A percentile compares a stretch with the other conserved stretches of the same genome.
Evolutionary conservation across 2,113 vertebrate species (phyloP).

Genomic region (Salvator merianae): DNA sequence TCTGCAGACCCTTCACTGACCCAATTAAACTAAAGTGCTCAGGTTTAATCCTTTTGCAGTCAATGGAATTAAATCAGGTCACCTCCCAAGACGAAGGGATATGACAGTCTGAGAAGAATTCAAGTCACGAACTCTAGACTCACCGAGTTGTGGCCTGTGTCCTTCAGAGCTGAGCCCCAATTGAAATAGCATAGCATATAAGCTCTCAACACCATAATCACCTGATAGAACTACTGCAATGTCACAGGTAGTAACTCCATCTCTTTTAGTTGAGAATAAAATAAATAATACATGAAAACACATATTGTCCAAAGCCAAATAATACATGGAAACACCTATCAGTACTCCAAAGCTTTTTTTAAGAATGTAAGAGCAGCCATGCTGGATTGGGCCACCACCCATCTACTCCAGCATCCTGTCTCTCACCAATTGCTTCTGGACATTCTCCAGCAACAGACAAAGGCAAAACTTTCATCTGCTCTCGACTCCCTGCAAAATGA

Average conservation of each 20-base stretch:
- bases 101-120: not conserved
- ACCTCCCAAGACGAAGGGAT: not conserved
- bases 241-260: not conserved
- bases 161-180: not conserved
- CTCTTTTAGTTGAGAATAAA: not conserved
- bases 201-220: not conserved
- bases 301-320: not conserved
- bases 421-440: no score
- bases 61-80: slow-evolving; percentile 20
- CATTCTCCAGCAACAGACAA: no score
- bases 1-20: slow-evolving; percentile 8
- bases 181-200: not conserved
- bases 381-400: no score
- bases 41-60: slow-evolving; percentile 18
- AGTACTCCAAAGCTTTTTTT: no score
- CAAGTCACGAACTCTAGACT: not conserved
- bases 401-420: no score
- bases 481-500: no score
- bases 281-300: not conserved
- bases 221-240: not conserved
- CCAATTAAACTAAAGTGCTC: slow-evolving; percentile 6
- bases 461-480: no score
- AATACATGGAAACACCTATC: no score
- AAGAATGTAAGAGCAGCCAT: no score
- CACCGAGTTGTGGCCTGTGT: not conserved